phyloP scores from a whole-genome alignment of 2,113 vertebrate species.

The Sebastes fasciatus region DNA sequence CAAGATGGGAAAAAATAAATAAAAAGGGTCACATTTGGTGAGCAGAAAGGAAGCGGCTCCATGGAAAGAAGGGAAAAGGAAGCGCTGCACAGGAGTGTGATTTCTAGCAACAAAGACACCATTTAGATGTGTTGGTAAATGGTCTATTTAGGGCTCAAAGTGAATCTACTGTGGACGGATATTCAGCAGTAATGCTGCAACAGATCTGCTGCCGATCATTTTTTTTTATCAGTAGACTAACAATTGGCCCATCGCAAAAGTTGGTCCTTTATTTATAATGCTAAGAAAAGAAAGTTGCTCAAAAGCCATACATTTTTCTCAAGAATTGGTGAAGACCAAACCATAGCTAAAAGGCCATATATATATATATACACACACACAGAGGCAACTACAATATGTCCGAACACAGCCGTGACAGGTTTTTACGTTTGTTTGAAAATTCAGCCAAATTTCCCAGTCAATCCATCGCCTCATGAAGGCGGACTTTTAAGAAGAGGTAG shows the following conservation, averaged over 20 bases:
- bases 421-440: not conserved
- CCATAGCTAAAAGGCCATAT: not conserved
- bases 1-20: not conserved
- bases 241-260: not conserved
- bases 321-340: no score
- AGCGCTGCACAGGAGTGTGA: not conserved
- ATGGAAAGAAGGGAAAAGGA: not conserved
- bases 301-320: no score
- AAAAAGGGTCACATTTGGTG: not conserved
- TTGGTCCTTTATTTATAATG: slow-evolving; percentile 10
- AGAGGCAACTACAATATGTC: not conserved
- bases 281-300: not conserved
- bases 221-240: not conserved
- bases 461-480: not conserved
- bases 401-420: not conserved
- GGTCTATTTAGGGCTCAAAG: not conserved
- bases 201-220: not conserved
- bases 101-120: not conserved
- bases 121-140: not conserved
- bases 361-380: not conserved
- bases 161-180: not conserved
- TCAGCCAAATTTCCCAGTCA: no score
- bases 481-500: not conserved
- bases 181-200: not conserved
- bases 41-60: not conserved